phyloP scores from a whole-genome alignment of 1,140 invertebrate species.

The Drosophila mayri region DNA sequence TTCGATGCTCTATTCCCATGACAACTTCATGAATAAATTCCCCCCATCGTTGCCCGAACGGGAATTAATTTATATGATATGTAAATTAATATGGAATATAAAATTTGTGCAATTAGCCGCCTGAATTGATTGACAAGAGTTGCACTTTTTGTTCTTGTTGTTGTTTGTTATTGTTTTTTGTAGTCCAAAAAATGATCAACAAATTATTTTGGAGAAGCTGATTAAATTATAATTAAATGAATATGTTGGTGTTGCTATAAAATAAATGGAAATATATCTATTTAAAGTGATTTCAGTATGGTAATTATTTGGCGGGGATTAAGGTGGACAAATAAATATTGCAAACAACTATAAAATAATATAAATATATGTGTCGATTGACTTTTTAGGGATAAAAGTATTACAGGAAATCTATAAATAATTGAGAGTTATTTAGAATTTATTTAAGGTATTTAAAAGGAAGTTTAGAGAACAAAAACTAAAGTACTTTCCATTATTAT shows the following conservation, averaged over 20 bases:
- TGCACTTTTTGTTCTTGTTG: background rate
- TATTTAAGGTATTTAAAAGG: background rate
- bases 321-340: background rate
- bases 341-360: background rate
- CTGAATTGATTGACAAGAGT: slow-evolving; percentile 39
- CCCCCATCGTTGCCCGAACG: slow-evolving; percentile 7
- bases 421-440: background rate
- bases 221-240: slow-evolving; percentile 42
- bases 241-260: slow-evolving; percentile 5
- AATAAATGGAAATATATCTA: slow-evolving; percentile 3
- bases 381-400: background rate
- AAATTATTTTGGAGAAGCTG: slow-evolving; percentile 17
- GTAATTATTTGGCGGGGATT: background rate
- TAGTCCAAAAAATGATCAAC: slow-evolving; percentile 26
- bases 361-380: background rate
- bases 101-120: slow-evolving; percentile 50
- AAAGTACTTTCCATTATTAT: background rate
- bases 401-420: background rate
- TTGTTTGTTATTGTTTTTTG: background rate
- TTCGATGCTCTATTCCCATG: slow-evolving; percentile 52
- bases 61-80: slow-evolving; percentile 57
- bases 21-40: slow-evolving; percentile 41
- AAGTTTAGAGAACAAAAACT: background rate
- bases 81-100: slow-evolving; percentile 56
- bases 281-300: slow-evolving; percentile 8